These are phyloP conservation scores for Micromussa lordhowensis DNA, from an alignment of 92 coral and sea anemone genomes.

Conservation along the genomic window DNA sequence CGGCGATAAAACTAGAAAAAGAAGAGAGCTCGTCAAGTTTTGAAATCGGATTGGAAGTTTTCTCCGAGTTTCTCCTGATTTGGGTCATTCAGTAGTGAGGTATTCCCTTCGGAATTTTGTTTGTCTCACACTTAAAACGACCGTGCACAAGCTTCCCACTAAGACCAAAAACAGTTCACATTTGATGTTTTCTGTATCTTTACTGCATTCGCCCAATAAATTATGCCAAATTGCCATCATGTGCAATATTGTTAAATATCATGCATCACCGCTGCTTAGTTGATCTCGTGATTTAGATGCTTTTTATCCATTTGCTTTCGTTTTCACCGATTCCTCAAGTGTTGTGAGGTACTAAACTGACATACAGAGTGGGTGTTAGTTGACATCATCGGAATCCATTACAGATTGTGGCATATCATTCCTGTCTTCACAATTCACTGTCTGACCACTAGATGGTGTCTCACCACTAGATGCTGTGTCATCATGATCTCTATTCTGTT, in stretches of 20 bases:
- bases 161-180: neutral
- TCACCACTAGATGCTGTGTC: neutral
- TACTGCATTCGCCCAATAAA: neutral
- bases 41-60: too few relatives aligned
- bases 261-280: neutral
- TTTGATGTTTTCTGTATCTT: neutral
- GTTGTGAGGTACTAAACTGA: neutral
- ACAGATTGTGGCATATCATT: neutral
- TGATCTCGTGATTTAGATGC: neutral
- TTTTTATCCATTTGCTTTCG: neutral
- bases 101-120: neutral
- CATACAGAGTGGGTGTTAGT: neutral
- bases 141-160: neutral
- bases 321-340: conserved; percentile 5
- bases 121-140: neutral
- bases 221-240: neutral
- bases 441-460: too few relatives aligned
- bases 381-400: neutral
- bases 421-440: conserved; percentile 10
- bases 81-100: neutral
- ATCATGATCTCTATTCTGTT: neutral
- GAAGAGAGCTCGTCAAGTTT: too few relatives aligned
- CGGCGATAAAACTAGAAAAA: too few relatives aligned
- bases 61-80: neutral
- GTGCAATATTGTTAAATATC: neutral